Base-by-base conservation (phyloP, 2,888 invertebrate genomes). In the Anthoptus insignis region DNA sequence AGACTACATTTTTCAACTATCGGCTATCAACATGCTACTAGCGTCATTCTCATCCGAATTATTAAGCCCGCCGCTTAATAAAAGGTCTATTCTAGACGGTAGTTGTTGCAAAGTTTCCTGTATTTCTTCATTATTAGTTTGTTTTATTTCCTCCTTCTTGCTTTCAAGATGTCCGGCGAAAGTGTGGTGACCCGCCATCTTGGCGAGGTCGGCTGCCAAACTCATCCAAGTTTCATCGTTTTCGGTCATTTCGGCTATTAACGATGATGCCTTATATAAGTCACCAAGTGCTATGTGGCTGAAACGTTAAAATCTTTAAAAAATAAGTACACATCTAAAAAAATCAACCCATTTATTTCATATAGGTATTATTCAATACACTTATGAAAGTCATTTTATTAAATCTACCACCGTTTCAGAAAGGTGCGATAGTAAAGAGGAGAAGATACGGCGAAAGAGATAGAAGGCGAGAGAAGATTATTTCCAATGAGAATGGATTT, bases 121-220 rank as follows among this genome's bases (percentile, higher is more conserved):
- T 16, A 56, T 65, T 8, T 68, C 64, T 4, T 71, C 52, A 1
- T 42, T 59, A 13, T 57, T 49, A 0, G 59, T 42, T 9, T 66
- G 74, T 45, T 76, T 74, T 0, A 78, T 75, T 14, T 67, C 66
- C 2, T 77, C 72, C 11, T 73, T 72, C 67, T 79, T 84, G 29
- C 80, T 80, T 9, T 81, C 78, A 0, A 92, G 76, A 42, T 88
- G 88, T 1, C 83, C 82, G 0, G 90, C 90, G 64, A 85, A 84
- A 0, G 83, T 82, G 27, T 71, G 77, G 69, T 94, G 94, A 0
- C 93, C 94, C 3, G 84, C 82, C 2, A 84, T 75, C 66, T 91
- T 87, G 0, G 96, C 96, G 32, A 97, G 80, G 53, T 95, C 94
- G 0, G 94, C 90, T 0, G 96, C 96, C 11, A 96, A 79, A 63